These are phyloP conservation scores for Bathynomus jamesi DNA, from an alignment of 1,140 invertebrate species.

Conservation along the genomic window DNA sequence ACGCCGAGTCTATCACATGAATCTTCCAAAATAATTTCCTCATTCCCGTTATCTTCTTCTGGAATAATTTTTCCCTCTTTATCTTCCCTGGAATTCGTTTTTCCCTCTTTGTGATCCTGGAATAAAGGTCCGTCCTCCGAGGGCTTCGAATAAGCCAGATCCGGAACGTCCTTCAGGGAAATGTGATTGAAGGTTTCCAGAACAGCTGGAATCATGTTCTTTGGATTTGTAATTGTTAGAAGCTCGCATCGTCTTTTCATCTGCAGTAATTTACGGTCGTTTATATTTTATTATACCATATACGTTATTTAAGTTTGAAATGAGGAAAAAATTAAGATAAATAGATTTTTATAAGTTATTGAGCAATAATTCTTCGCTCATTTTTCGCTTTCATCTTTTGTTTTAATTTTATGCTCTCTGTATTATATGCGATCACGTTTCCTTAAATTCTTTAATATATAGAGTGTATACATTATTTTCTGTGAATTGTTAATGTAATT, in stretches of 20 bases:
- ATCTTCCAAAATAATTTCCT: background rate
- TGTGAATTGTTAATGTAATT: too few species aligned
- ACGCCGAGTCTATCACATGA: background rate
- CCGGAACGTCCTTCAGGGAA: background rate
- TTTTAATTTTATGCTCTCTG: too few species aligned
- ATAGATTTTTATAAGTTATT: too few species aligned
- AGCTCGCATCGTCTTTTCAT: conserved; percentile 4
- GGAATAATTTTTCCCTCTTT: background rate
- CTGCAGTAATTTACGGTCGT: background rate
- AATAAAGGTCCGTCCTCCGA: background rate
- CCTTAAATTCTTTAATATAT: too few species aligned
- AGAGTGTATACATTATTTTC: too few species aligned
- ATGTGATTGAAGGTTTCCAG: background rate
- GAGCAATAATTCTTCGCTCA: too few species aligned
- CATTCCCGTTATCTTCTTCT: background rate
- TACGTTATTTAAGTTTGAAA: background rate
- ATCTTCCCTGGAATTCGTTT: background rate
- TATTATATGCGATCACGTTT: too few species aligned
- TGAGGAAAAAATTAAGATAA: too few species aligned
- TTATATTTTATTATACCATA: background rate
- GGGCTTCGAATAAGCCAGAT: background rate
- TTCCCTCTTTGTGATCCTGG: background rate
- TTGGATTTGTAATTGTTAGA: background rate
- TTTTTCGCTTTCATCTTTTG: too few species aligned
- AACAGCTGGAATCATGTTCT: conserved; percentile 8